These are phyloP conservation scores for Desmophyllum pertusum DNA, from an alignment of 92 coral and sea anemone species.

Conservation along the genomic window DNA sequence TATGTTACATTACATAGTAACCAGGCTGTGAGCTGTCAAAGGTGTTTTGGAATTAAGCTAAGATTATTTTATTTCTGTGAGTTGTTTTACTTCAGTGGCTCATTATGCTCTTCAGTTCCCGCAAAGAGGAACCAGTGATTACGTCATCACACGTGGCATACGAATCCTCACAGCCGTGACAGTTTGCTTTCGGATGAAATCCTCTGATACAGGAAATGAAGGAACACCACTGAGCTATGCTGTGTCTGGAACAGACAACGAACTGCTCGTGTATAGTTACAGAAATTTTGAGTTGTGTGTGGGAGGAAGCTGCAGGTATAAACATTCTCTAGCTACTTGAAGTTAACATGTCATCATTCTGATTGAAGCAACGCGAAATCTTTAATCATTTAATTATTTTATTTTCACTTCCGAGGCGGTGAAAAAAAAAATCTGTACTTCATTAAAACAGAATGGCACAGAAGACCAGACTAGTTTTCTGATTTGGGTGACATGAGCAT, in stretches of 20 bases:
- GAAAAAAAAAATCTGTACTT: too few species aligned
- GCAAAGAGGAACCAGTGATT: slow-evolving; percentile 29
- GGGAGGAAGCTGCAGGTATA: background rate
- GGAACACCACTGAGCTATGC: slow-evolving; percentile 29
- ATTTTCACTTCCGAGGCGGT: too few species aligned
- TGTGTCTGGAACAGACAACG: slow-evolving; percentile 7
- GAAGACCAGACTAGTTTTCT: too few species aligned
- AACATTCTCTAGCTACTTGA: background rate
- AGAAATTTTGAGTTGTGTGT: background rate
- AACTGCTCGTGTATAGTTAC: slow-evolving; percentile 11
- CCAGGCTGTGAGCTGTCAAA: too few species aligned
- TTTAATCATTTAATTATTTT: too few species aligned
- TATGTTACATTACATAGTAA: too few species aligned
- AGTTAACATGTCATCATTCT: background rate
- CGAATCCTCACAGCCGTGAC: slow-evolving; percentile 35
- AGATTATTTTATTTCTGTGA: too few species aligned
- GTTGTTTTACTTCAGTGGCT: too few species aligned
- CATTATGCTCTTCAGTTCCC: slow-evolving; percentile 36
- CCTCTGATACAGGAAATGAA: slow-evolving; percentile 19
- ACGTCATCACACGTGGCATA: slow-evolving; percentile 14
- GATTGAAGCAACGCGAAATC: too few species aligned
- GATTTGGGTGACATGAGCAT: too few species aligned
- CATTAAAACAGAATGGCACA: too few species aligned
- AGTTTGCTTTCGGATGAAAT: slow-evolving; percentile 31
- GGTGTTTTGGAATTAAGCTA: too few species aligned